phyloP scores from a whole-genome alignment of 2,797 vertebrate genomes.

The Lutjanus argentimaculatus region DNA sequence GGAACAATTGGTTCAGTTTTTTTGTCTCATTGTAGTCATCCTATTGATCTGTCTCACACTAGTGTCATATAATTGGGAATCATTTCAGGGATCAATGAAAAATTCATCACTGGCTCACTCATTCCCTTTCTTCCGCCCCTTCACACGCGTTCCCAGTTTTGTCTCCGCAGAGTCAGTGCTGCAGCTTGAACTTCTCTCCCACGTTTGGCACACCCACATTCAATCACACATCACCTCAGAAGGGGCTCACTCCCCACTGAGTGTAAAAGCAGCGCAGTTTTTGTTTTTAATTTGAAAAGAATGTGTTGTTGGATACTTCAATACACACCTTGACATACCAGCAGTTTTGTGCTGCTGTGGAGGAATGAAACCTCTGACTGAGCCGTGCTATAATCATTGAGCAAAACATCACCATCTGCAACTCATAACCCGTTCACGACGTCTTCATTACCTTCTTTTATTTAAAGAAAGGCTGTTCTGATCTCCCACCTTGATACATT shows the following conservation, averaged over 20 bases:
- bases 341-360: conserved; percentile 9
- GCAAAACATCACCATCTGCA: conserved; percentile 55
- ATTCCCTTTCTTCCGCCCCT: conserved; percentile 37
- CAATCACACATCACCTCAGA: not conserved
- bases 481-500: conserved; percentile 17
- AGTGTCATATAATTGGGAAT: conserved; percentile 21
- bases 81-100: conserved; percentile 44
- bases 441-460: conserved; percentile 6
- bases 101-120: conserved; percentile 32
- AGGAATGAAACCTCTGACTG: not conserved
- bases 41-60: conserved; percentile 13
- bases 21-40: not conserved
- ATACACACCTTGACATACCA: conserved; percentile 20
- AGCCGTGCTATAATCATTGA: conserved; percentile 20
- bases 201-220: not conserved
- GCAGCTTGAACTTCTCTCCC: not conserved
- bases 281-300: conserved; percentile 7
- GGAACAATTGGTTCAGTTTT: not conserved
- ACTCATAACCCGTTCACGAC: conserved; percentile 30
- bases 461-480: not conserved
- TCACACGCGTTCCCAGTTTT: conserved; percentile 14
- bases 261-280: conserved; percentile 2
- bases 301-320: not conserved
- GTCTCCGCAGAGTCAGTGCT: not conserved
- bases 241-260: conserved; percentile 11